A percentile compares a stretch with the other conserved stretches of the same genome.
Evolutionary conservation across 23 tunicate genomes (phyloP).

Genomic region (Trididemnum miniatum): DNA sequence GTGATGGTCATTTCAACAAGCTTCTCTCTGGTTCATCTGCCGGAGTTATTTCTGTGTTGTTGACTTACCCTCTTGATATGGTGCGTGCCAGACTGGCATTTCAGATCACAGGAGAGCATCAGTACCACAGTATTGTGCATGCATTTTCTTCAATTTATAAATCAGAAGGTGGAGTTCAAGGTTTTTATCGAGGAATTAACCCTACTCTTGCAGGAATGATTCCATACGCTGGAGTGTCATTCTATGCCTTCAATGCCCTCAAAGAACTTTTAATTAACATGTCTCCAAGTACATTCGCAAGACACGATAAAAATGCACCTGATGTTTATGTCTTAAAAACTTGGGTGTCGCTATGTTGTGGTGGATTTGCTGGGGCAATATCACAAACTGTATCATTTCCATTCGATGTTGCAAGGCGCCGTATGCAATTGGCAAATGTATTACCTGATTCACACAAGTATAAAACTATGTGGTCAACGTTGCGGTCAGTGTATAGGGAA

Average conservation of each 20-base stretch:
- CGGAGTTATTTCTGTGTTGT: conserved; percentile 65
- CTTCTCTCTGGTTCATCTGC: conserved; percentile 77
- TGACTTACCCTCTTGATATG: conserved; percentile 87
- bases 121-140: conserved; percentile 47
- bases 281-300: conserved; percentile 34
- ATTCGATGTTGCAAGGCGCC: conserved; percentile 85
- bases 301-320: conserved; percentile 40
- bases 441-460: conserved; percentile 68
- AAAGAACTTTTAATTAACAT: conserved; percentile 45
- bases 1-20: conserved; percentile 47
- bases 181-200: conserved; percentile 77
- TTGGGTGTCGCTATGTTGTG: conserved; percentile 58
- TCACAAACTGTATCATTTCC: conserved; percentile 95
- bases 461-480: conserved; percentile 58
- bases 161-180: conserved; percentile 81
- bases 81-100: conserved; percentile 72
- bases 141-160: conserved; percentile 58
- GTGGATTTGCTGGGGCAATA: conserved; percentile 89
- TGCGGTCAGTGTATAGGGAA: conserved; percentile 49
- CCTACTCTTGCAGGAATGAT: conserved; percentile 83
- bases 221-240: conserved; percentile 91
- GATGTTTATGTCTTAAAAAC: conserved; percentile 42
- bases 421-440: conserved; percentile 86
- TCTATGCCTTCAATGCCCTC: conserved; percentile 51
- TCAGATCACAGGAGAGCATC: conserved; percentile 92